Evolutionary conservation across 2,113 vertebrate genomes (phyloP), one percentile per base, ranked within the genome.

Genomic region (Tenrec ecaudatus): DNA sequence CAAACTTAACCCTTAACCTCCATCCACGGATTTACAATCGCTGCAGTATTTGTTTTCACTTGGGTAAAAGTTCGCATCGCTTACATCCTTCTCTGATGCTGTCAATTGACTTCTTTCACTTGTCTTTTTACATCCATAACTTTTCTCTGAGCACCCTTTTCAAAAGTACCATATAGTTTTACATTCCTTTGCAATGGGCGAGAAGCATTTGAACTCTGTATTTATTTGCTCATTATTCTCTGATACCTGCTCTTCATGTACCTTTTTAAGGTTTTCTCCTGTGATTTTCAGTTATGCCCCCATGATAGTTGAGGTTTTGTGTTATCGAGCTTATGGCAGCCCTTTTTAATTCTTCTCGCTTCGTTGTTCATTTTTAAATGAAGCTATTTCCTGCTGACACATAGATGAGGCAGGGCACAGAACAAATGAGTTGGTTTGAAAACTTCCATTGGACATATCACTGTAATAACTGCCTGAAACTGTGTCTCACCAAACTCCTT

Each of bases 181-280:
- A 76, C 62, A 64, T 69, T 66, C 91, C n/a, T 73, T 47, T 79
- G 83, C 33, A 86, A 17, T 53, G 47, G 47, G 47, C 12, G 47
- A 80, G 31, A 90, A 71, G 14, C 17, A 57, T 58, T 47, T 23
- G 68, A 86, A 75, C 17, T 78, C 29, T 71, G 38, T 29, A 76
- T 84, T 90, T 53, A 91, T 60, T 93, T 90, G 62, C 20, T 75
- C 64, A 60, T 14, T 81, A 36, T 66, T 82, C 57, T 86, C 60
- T 77, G 66, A 91, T 66, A 33, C 25, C 43, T 40, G 6, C 83
- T 73, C 23, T 43, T 93, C 43, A 77, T 14, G 22, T 75, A 33
- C 3, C 10, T 66, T 90, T 90, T 62, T 75, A 47, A 83, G 7
- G 20, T 43, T 78, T 47, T 64, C 60, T 78, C 5, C 60, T 6